A percentile compares a stretch with the other conserved stretches of the same genome.
phyloP scores from a whole-genome alignment of 1,140 invertebrate genomes.

The Limonius californicus region DNA sequence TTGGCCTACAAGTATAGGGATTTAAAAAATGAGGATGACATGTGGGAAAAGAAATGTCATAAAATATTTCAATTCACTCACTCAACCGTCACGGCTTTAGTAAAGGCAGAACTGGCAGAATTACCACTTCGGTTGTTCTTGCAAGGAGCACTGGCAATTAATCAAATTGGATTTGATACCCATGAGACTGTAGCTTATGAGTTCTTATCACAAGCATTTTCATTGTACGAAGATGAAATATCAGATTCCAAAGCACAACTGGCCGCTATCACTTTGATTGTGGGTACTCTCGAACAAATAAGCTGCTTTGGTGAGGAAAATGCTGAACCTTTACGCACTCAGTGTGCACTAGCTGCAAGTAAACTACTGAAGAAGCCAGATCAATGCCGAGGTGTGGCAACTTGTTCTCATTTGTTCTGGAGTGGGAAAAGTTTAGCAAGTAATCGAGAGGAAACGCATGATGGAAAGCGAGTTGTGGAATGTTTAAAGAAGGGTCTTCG shows the following conservation, averaged over 20 bases:
- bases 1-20: conserved; percentile 82
- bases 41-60: conserved; percentile 97
- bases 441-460: conserved; percentile 75
- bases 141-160: conserved; percentile 91
- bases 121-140: conserved; percentile 89
- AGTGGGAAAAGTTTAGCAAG: conserved; percentile 73
- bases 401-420: conserved; percentile 96
- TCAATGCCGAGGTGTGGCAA: conserved; percentile 87
- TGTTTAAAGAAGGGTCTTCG: conserved; percentile 94
- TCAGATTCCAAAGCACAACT: conserved; percentile 96
- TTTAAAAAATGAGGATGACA: conserved; percentile 80
- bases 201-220: conserved; percentile 96
- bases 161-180: conserved; percentile 89
- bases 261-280: conserved; percentile 92
- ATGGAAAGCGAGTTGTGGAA: conserved; percentile 87
- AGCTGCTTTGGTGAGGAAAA: conserved; percentile 93
- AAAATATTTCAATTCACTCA: conserved; percentile 99
- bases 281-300: conserved; percentile 93
- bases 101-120: conserved; percentile 92
- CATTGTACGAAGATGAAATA: conserved; percentile 98
- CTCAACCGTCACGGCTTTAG: conserved; percentile 86
- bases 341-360: conserved; percentile 90
- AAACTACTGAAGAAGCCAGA: conserved; percentile 97
- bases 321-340: conserved; percentile 91
- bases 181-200: conserved; percentile 97